phyloP scores from a whole-genome alignment of 2,797 vertebrate genomes.

The Ptychobarbus kaznakovi region DNA sequence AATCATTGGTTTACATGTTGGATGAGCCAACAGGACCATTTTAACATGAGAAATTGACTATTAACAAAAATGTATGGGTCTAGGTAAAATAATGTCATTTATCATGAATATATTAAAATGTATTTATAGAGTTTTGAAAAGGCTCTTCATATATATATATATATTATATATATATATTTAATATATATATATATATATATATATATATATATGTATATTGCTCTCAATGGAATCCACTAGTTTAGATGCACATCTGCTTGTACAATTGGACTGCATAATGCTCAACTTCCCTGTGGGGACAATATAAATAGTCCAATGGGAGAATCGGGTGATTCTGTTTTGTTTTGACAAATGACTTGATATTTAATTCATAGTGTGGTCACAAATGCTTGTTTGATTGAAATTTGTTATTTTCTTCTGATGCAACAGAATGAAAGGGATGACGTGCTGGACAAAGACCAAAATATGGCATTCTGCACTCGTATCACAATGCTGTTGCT shows the following conservation, averaged over 20 bases:
- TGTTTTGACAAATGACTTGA: slow-evolving; percentile 9
- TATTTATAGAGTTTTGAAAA: too few species aligned
- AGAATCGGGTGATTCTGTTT: not conserved
- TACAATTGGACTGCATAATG: slow-evolving; percentile 4
- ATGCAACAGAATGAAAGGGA: slow-evolving; percentile 1
- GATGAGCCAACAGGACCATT: too few species aligned
- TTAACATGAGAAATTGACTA: too few species aligned
- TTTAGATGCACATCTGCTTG: not conserved
- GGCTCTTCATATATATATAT: too few species aligned
- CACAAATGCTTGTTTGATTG: slow-evolving; percentile 8
- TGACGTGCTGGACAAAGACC: not conserved
- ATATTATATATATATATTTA: too few species aligned
- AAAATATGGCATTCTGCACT: not conserved
- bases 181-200: too few species aligned
- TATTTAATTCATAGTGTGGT: slow-evolving; percentile 19
- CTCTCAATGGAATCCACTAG: not conserved
- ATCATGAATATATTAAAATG: too few species aligned
- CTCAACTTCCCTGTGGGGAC: not conserved
- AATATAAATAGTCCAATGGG: not conserved
- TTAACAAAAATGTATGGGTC: too few species aligned
- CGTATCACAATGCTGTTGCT: not conserved
- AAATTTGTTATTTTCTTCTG: not conserved
- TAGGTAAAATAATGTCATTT: too few species aligned
- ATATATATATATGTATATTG: too few species aligned
- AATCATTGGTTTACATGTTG: too few species aligned